A percentile compares a stretch with the other conserved stretches of the same genome.
phyloP scores from a whole-genome alignment of 2,888 invertebrate genomes.

The Amblyteles armatorius region DNA sequence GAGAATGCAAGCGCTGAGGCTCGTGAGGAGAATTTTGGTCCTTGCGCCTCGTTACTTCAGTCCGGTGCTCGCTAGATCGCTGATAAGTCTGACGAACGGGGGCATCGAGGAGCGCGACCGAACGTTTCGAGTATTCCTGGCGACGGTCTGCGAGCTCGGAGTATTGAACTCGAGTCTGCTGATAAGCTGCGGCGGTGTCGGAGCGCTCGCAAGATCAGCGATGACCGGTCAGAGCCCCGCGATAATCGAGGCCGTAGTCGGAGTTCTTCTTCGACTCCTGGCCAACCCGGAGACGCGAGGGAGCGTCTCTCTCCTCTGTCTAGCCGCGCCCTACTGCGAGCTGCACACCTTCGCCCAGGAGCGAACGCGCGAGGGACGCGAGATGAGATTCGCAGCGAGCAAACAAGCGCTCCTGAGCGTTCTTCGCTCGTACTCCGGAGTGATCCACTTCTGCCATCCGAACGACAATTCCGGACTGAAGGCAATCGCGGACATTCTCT shows the following conservation, averaged over 20 bases:
- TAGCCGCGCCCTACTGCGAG: constrained; percentile 97
- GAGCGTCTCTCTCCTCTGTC: constrained; percentile 92
- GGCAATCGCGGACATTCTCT: constrained; percentile 92
- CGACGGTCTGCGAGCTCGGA: constrained; percentile 95
- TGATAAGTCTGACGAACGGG: constrained; percentile 93
- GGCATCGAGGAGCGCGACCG: constrained; percentile 93
- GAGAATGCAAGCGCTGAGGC: constrained; percentile 95
- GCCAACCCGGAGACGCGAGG: constrained; percentile 94
- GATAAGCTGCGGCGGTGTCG: constrained; percentile 93
- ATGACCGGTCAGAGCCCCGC: constrained; percentile 94
- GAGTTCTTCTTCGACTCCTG: constrained; percentile 93
- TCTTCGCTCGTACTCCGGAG: constrained; percentile 96
- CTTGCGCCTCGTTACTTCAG: constrained; percentile 90
- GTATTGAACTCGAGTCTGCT: constrained; percentile 93
- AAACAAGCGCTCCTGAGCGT: constrained; percentile 93
- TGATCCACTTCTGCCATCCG: constrained; percentile 94
- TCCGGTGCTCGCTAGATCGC: constrained; percentile 90
- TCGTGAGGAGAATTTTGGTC: constrained; percentile 90
- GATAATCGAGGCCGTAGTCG: constrained; percentile 96
- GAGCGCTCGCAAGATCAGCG: constrained; percentile 92
- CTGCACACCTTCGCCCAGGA: constrained; percentile 87
- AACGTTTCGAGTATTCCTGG: constrained; percentile 93
- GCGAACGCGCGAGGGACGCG: constrained; percentile 86
- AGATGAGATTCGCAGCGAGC: constrained; percentile 94
- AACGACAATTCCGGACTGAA: constrained; percentile 90